A percentile compares a stretch with the other conserved stretches of the same genome.
Conservation (phyloP, 2,797 vertebrate genomes). For the Peromyscus eremicus region DNA sequence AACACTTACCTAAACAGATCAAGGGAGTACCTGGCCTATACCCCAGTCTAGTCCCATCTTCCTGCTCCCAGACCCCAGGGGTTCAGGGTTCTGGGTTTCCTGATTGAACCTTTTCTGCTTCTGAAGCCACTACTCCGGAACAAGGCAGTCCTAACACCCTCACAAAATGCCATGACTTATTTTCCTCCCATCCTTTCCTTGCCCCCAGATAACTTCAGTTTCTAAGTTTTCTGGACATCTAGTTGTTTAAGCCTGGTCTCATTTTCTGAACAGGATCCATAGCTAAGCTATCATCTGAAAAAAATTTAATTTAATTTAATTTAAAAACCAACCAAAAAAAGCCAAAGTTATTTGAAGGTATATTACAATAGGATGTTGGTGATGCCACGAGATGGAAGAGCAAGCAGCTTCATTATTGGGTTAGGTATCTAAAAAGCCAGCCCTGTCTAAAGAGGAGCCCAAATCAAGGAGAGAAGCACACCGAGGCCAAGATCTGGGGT, state of each 20-base stretch:
- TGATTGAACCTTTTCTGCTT: background rate
- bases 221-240: background rate
- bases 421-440: background rate
- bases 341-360: slow-evolving; percentile 32
- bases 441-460: background rate
- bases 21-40: background rate
- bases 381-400: background rate
- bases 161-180: background rate
- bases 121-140: background rate
- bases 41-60: background rate
- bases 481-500: background rate
- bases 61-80: background rate
- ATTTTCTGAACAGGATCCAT: slow-evolving; percentile 22
- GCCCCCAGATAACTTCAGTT: background rate
- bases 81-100: background rate
- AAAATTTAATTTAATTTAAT: background rate
- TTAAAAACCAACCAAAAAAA: background rate
- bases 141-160: background rate
- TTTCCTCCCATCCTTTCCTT: background rate
- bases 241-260: background rate
- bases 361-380: background rate
- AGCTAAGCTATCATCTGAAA: background rate
- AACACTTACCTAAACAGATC: background rate
- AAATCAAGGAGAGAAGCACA: background rate
- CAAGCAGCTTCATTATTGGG: background rate